Evolutionary conservation across 1,140 invertebrate genomes (phyloP).

Genomic region (Lepidurus packardi): DNA sequence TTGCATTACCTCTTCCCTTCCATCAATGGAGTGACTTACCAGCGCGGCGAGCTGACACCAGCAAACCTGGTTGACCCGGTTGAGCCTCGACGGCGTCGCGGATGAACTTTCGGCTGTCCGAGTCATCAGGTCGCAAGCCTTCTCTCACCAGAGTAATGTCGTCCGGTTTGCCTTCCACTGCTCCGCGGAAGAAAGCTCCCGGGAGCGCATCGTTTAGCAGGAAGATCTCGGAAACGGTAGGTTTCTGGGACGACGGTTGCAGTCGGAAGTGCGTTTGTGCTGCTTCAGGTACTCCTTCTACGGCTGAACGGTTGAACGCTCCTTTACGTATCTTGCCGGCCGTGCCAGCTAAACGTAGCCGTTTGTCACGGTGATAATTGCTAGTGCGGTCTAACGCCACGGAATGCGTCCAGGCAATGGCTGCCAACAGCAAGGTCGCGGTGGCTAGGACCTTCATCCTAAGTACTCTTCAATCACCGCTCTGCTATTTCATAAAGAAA

Average conservation of each 20-base stretch:
- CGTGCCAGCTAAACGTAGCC: background rate
- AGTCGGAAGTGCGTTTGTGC: background rate
- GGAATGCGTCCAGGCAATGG: background rate
- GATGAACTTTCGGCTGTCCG: background rate
- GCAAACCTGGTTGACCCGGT: background rate
- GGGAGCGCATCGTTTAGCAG: background rate
- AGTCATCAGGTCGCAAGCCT: background rate
- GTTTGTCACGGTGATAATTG: background rate
- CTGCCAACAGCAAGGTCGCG: conserved; percentile 12
- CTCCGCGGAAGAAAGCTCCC: background rate
- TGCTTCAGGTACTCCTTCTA: background rate
- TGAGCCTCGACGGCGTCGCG: background rate
- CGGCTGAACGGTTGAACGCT: background rate
- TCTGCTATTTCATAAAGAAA: background rate
- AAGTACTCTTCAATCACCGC: background rate
- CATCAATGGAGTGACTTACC: background rate
- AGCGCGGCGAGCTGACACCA: background rate
- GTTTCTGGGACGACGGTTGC: background rate
- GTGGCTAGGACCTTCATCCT: conserved; percentile 11
- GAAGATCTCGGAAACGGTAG: background rate
- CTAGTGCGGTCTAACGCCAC: background rate
- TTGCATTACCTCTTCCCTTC: background rate
- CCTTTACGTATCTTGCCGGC: background rate
- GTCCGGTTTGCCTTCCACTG: background rate
- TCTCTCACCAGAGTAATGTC: background rate